Evolutionary conservation across 35 echinoderm and acorn worm genomes (phyloP), one percentile per base, ranked within the genome.

Genomic region (Apostichopus japonicus): DNA sequence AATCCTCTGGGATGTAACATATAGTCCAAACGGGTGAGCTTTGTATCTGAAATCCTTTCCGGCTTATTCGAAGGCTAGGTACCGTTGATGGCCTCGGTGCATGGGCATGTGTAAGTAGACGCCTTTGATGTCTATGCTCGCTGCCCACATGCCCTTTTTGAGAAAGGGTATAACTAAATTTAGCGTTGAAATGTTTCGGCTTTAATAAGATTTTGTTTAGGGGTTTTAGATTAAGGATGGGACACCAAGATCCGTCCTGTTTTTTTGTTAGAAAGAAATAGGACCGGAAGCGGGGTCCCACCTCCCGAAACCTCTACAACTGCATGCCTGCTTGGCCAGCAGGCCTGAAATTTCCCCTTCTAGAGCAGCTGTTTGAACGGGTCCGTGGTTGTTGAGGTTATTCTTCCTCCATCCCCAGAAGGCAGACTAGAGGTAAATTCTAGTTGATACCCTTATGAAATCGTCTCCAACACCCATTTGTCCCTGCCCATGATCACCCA

Each of bases 1-100:
- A 84, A 92, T 10, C 56, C 77, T 52, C 90, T 79, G 17, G 90
- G 90, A n/a, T n/a, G n/a, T n/a, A n/a, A n/a, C n/a, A n/a, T n/a
- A 79, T 6, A 92, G 33, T 10, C 90, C 90, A 54, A 92, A 92
- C 16, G 65, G 90, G 57, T 83, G 90, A 44, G 33, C 33, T 44
- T 3, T 44, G 33, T 44, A 44, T 44, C 33, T 44, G 33, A 44
- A 44, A 44, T 44, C 33, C 33, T 44, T 44, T 44, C 33, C 33
- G 33, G 33, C 33, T 8, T 53, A 53, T 13, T n/a, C 10, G 81
- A 84, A 84, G 9, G 25, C 81, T 10, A 84, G 81, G 25, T 21
- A 84, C 81, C 81, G 0, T n/a, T 56, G 24, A n/a, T 84, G 21
- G n/a, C 21, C 6, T 53, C 19, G 15, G 52, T 84, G 81, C 44